A percentile compares a stretch with the other conserved stretches of the same genome.
Evolutionary conservation across 2,113 vertebrate species (phyloP).

Genomic region (Piliocolobus tephrosceles): DNA sequence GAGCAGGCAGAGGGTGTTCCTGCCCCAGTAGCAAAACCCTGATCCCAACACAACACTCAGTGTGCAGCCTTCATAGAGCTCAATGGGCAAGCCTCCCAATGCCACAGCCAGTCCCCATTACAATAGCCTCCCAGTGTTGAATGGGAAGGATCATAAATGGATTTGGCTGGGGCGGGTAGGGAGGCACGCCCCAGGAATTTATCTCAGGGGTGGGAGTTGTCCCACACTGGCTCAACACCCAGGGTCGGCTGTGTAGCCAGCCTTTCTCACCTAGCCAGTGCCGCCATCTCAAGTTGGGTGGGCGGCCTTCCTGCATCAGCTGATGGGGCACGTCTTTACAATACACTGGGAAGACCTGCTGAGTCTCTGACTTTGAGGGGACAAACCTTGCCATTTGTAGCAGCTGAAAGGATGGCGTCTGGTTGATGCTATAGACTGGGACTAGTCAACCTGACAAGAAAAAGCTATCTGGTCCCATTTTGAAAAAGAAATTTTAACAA

Average conservation of each 20-base stretch:
- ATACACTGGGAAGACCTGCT: background rate
- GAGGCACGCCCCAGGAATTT: background rate
- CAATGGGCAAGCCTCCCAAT: background rate
- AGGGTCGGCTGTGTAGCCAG: background rate
- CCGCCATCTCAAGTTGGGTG: background rate
- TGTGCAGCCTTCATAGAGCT: background rate
- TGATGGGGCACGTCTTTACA: background rate
- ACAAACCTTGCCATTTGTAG: background rate
- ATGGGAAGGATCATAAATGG: background rate
- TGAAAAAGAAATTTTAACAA: conserved; percentile 22
- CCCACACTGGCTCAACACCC: background rate
- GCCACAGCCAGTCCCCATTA: background rate
- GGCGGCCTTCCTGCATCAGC: background rate
- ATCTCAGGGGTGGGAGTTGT: background rate
- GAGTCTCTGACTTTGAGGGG: background rate
- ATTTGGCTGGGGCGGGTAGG: background rate
- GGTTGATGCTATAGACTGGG: background rate
- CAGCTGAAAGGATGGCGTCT: background rate
- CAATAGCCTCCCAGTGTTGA: background rate
- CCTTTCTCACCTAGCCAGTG: background rate
- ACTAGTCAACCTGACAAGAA: fast-evolving
- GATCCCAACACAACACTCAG: background rate
- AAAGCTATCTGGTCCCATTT: background rate
- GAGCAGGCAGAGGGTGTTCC: background rate
- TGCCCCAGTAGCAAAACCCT: background rate